Conservation (phyloP, 2,797 vertebrate genomes). For the Acanthurus lineatus region DNA sequence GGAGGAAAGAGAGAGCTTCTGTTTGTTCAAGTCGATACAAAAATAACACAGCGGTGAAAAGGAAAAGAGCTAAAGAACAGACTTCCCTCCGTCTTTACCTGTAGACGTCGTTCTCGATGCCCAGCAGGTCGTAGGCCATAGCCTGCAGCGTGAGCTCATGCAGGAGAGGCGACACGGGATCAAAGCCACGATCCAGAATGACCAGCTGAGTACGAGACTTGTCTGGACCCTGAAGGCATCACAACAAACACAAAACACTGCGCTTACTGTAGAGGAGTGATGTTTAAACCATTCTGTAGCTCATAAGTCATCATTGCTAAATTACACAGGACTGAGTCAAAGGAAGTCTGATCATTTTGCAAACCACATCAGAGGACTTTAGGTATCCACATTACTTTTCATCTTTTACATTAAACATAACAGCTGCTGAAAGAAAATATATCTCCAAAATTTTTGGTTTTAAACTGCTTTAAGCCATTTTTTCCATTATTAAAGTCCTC, state of each 20-base stretch:
- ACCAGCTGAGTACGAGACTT: slow-evolving; percentile 96
- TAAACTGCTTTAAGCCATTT: neutral
- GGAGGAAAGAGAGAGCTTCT: neutral
- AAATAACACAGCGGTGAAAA: neutral
- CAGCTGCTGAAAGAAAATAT: slow-evolving; percentile 1
- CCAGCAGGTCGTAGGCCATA: slow-evolving; percentile 96
- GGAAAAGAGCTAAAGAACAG: neutral
- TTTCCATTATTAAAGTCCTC: neutral
- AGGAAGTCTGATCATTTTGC: neutral
- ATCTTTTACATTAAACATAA: neutral
- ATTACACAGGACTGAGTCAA: neutral
- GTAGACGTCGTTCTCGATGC: slow-evolving; percentile 96
- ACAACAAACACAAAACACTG: slow-evolving; percentile 7
- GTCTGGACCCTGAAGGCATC: slow-evolving; percentile 90
- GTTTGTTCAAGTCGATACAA: neutral
- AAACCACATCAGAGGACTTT: neutral
- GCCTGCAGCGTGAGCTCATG: slow-evolving; percentile 97
- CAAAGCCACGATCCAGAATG: slow-evolving; percentile 96
- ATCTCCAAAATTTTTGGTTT: neutral
- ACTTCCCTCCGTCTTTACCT: slow-evolving; percentile 83
- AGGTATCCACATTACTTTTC: neutral
- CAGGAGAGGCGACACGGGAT: slow-evolving; percentile 92
- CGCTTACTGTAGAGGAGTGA: neutral
- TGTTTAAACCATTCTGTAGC: neutral
- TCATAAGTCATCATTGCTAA: neutral